phyloP scores from a whole-genome alignment of 2,113 vertebrate genomes.

The Lates calcarifer region DNA sequence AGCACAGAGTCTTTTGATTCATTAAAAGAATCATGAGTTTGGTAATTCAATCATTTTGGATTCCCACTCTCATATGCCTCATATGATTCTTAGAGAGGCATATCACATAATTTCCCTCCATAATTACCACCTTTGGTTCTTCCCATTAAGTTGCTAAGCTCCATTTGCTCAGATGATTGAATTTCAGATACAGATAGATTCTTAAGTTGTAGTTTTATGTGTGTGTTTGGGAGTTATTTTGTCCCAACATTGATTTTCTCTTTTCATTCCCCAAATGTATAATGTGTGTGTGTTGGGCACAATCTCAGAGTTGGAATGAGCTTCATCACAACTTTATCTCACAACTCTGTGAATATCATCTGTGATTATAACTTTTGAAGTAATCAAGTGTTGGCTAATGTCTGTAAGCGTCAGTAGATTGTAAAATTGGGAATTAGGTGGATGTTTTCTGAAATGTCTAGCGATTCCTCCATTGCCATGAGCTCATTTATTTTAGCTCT shows the following conservation, averaged over 20 bases:
- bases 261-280: neutral
- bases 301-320: neutral
- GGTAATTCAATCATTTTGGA: conserved; percentile 43
- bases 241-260: neutral
- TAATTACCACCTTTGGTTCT: conserved; percentile 65
- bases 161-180: conserved; percentile 70
- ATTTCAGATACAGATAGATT: conserved; percentile 41
- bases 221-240: conserved; percentile 30
- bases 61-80: conserved; percentile 37
- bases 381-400: neutral
- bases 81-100: conserved; percentile 50
- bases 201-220: conserved; percentile 40
- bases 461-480: neutral
- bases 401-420: neutral
- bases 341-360: neutral
- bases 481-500: neutral
- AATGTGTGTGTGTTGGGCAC: neutral
- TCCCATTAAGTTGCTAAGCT: conserved; percentile 55
- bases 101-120: conserved; percentile 58
- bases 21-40: conserved; percentile 26
- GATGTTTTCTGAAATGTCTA: neutral
- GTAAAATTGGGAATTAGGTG: neutral
- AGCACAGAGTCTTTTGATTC: neutral
- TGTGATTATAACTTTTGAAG: neutral
- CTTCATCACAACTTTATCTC: neutral